Evolutionary conservation across 2,113 vertebrate genomes (phyloP).

Genomic region (Mystacornis crossleyi): DNA sequence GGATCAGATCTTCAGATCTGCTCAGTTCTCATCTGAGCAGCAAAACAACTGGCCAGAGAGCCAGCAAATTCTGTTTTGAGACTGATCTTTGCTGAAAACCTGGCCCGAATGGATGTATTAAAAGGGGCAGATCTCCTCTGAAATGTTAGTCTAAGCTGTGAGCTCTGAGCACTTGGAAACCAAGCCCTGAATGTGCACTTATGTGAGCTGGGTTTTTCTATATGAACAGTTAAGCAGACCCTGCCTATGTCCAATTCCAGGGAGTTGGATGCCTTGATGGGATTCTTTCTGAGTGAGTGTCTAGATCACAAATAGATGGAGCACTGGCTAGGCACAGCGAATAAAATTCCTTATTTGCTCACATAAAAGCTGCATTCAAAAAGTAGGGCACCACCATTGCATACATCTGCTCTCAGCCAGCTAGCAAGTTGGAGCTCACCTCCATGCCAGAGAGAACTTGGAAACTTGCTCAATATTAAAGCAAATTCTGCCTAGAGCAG

Average conservation of each 20-base stretch:
- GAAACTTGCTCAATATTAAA: background rate
- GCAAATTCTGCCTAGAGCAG: background rate
- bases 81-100: background rate
- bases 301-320: constrained; percentile 40
- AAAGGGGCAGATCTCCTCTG: background rate
- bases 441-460: background rate
- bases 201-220: background rate
- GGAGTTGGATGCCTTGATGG: background rate
- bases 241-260: background rate
- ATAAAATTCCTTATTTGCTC: constrained; percentile 55
- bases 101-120: accelerated
- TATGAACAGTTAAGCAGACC: background rate
- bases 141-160: background rate
- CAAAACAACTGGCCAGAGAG: background rate
- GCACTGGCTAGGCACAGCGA: background rate
- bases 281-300: constrained; percentile 42
- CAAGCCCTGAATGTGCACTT: background rate
- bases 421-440: background rate
- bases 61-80: background rate
- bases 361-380: constrained; percentile 14
- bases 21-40: background rate
- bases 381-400: background rate
- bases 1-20: background rate
- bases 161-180: background rate
- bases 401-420: background rate